These are phyloP conservation scores for Siniperca undulata DNA, from an alignment of 2,797 vertebrate species.

Conservation along the genomic window DNA sequence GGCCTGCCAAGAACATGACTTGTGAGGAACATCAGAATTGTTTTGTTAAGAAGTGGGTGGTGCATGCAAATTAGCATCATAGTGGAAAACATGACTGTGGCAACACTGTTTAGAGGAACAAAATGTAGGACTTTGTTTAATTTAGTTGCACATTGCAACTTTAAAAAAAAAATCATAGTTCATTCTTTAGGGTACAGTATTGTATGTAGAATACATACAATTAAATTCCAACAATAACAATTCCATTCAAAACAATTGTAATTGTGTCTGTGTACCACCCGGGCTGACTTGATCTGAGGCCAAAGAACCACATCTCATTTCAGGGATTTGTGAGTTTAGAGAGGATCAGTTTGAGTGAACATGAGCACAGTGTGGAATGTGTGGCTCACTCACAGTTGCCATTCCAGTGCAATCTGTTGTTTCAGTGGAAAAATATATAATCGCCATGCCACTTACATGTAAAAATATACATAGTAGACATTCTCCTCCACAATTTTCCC, in stretches of 20 bases:
- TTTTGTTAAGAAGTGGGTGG: background rate
- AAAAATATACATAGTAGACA: slow-evolving; percentile 41
- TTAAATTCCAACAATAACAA: too few relatives aligned
- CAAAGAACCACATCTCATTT: slow-evolving; percentile 11
- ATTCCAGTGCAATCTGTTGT: slow-evolving; percentile 40
- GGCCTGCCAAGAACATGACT: background rate
- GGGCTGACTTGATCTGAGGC: slow-evolving; percentile 13
- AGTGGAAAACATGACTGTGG: background rate
- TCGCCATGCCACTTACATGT: slow-evolving; percentile 36
- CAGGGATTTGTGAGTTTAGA: slow-evolving; percentile 28
- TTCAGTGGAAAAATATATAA: slow-evolving; percentile 59
- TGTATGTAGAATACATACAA: background rate
- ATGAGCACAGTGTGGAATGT: slow-evolving; percentile 47
- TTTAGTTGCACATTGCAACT: background rate
- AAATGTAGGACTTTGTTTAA: background rate
- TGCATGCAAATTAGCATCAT: background rate
- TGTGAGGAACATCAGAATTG: background rate
- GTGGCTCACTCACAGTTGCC: slow-evolving; percentile 33
- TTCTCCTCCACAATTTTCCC: slow-evolving; percentile 43
- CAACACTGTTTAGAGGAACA: background rate
- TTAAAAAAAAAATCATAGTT: background rate
- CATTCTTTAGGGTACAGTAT: background rate
- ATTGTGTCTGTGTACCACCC: slow-evolving; percentile 22
- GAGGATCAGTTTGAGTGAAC: slow-evolving; percentile 36
- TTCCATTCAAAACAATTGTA: background rate